A percentile compares a stretch with the other conserved stretches of the same genome.
These are phyloP conservation scores for Drosophila longiperda DNA, from an alignment of 2,888 invertebrate species.

Conservation along the genomic window DNA sequence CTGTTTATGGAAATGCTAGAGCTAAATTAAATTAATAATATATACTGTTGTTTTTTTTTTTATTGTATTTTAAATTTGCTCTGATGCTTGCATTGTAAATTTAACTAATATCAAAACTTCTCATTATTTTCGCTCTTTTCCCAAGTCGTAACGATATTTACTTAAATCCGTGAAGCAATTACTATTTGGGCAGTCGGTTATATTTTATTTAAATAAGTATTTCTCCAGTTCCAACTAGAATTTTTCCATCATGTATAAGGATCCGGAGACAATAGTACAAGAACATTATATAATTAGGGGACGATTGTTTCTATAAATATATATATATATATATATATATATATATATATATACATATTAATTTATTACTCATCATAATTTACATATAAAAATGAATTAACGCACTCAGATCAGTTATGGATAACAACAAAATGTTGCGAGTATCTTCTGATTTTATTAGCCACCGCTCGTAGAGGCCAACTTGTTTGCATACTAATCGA, in stretches of 20 bases:
- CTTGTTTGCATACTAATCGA: conserved; percentile 39
- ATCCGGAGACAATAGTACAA: background rate
- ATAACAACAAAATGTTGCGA: conserved; percentile 14
- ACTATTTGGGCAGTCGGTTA: background rate
- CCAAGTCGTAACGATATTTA: no score
- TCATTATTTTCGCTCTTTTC: no score
- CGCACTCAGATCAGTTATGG: background rate
- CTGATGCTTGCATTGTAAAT: no score
- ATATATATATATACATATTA: background rate
- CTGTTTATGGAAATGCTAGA: background rate
- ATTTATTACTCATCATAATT: background rate
- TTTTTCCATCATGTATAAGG: background rate
- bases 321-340: no score
- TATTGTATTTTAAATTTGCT: background rate
- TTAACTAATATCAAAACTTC: no score
- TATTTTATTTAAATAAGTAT: background rate
- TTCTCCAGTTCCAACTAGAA: background rate
- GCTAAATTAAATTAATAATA: background rate
- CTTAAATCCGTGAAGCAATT: no score
- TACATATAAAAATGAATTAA: background rate
- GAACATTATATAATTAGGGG: background rate
- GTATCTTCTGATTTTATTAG: conserved; percentile 11
- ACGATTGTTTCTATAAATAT: no score
- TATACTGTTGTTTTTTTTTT: background rate
- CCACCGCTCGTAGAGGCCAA: background rate